Base-by-base conservation (phyloP, 2,113 vertebrate species). In the Urocynchramus pylzowi region DNA sequence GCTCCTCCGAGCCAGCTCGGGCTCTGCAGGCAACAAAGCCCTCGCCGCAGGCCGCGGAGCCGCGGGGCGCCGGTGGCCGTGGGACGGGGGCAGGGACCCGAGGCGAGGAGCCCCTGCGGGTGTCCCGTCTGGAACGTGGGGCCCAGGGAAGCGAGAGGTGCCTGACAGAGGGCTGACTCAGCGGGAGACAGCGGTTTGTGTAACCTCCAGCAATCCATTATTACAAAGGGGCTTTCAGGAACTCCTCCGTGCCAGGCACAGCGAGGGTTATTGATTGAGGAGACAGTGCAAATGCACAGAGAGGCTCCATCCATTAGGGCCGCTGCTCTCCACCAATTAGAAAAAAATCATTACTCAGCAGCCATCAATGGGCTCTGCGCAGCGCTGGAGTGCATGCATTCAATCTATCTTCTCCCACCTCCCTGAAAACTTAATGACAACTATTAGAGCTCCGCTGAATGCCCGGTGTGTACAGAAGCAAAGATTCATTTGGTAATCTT, bases 321-420 rank as follows among this genome's bases (percentile, higher is more conserved):
- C 84, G 97, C 97, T 96, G 97, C 98, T 98, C 97, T 98, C 98
- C 98, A 97, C 97, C 98, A 98, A 98, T 98, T 98, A 98, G 98
- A 98, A 98, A 97, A 98, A 98, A 98, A 98, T 98, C 98, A 98
- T 98, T 98, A 98, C 98, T 98, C 98, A 98, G 98, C 97, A 98
- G 98, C 98, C 97, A 97, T 98, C 98, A 97, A 97, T 97, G 97
- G 98, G 97, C 98, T 98, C 96, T 95, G 97, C 76, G 84, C 97
- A 97, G 97, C 59, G 89, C 95, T 92, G 97, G 97, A 98, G 98
- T 96, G 97, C 97, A 90, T 89, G 97, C 94, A 95, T 97, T 98
- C 97, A 86, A 98, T 98, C 93, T 84, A 67, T 97, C 96, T 97
- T 97, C 94, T 96, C 96, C 92, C 96, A 96, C 96, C 96, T 94